These are phyloP conservation scores for Eospalax fontanierii DNA, from an alignment of 2,797 vertebrate species.

Conservation along the genomic window DNA sequence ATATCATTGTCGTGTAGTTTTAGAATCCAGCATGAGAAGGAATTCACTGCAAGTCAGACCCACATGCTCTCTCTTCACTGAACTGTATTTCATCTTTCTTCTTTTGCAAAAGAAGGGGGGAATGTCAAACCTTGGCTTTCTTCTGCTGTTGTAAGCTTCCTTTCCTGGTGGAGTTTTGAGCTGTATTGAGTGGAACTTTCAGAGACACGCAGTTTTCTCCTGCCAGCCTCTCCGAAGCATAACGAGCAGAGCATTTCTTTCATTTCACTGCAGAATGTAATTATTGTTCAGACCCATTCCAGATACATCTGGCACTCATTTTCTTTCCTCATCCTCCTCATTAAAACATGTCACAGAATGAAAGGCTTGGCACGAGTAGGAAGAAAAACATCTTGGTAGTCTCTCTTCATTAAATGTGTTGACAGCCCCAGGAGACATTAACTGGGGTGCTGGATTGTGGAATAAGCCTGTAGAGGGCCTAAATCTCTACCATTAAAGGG, in stretches of 20 bases:
- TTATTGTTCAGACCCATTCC: constrained; percentile 66
- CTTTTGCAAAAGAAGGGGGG: not conserved
- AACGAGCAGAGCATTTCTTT: constrained; percentile 61
- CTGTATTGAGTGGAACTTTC: constrained; percentile 30
- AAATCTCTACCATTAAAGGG: not conserved
- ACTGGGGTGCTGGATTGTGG: not conserved
- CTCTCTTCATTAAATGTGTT: constrained; percentile 47
- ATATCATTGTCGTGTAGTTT: not conserved
- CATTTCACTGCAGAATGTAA: constrained; percentile 71
- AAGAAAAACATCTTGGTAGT: constrained; percentile 57
- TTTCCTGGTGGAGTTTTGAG: constrained; percentile 31
- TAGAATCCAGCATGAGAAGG: not conserved
- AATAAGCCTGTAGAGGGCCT: not conserved
- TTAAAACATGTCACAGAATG: constrained; percentile 72
- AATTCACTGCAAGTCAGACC: not conserved
- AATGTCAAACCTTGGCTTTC: not conserved
- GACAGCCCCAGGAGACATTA: not conserved
- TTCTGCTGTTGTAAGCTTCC: not conserved
- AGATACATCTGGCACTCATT: constrained; percentile 72
- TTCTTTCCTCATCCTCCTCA: constrained; percentile 60
- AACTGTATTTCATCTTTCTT: not conserved
- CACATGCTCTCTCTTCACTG: not conserved
- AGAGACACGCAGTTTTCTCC: constrained; percentile 39
- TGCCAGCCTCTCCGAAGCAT: constrained; percentile 39
- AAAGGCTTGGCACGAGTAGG: constrained; percentile 35